Conservation (phyloP, 1,140 invertebrate species). For the Ostrea edulis region DNA sequence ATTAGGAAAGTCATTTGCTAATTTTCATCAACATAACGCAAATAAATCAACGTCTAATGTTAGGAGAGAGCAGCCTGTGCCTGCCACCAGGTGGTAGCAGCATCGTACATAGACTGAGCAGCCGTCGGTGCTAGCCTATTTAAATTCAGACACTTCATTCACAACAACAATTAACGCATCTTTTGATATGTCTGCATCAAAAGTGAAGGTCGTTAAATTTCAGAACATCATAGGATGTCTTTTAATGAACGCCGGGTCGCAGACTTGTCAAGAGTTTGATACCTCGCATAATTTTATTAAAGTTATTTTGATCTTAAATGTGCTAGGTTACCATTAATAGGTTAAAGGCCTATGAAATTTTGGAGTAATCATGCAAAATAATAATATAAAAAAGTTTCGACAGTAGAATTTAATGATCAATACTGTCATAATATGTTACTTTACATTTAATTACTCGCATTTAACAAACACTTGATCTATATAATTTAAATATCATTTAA, state of each 20-base stretch:
- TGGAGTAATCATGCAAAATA: no score
- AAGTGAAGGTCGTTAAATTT: conserved; percentile 6
- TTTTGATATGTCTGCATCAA: conserved; percentile 32
- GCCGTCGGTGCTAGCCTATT: background rate
- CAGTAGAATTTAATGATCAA: no score
- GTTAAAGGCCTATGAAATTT: background rate
- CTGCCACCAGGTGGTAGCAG: conserved; percentile 1
- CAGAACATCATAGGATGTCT: background rate
- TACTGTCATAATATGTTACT: no score
- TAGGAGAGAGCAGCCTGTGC: background rate
- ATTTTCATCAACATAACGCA: conserved; percentile 24
- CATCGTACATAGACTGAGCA: background rate
- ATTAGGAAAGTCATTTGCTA: conserved; percentile 37
- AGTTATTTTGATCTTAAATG: background rate
- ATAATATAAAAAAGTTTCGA: no score
- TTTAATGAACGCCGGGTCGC: background rate
- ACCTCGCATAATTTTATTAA: background rate
- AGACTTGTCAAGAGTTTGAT: background rate
- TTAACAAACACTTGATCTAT: no score
- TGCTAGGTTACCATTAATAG: background rate
- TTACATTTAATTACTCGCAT: no score
- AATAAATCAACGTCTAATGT: conserved; percentile 26
- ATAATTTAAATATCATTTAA: no score
- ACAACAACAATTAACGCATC: conserved; percentile 13
- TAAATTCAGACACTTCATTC: conserved; percentile 27